These are phyloP conservation scores for Phrynocephalus forsythii DNA, from an alignment of 2,797 vertebrate genomes.

Conservation along the genomic window DNA sequence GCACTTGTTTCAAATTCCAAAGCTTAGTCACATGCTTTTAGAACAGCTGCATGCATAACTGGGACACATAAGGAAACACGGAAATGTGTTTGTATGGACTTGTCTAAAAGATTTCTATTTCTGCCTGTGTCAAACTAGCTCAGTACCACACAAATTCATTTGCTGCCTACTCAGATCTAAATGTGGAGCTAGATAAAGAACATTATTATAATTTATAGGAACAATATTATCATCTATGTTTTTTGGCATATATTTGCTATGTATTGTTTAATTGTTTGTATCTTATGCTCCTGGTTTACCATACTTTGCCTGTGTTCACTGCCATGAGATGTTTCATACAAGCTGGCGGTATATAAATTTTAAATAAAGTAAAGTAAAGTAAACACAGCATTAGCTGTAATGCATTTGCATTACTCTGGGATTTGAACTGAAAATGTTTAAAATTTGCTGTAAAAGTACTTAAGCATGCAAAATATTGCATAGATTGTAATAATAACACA, in stretches of 20 bases:
- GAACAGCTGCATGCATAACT: slow-evolving; percentile 26
- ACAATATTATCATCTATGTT: no score
- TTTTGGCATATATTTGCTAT: no score
- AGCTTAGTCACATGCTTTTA: neutral
- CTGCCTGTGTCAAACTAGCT: neutral
- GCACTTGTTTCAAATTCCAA: slow-evolving; percentile 14
- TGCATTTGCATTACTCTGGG: neutral
- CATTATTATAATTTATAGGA: neutral
- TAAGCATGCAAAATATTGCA: neutral
- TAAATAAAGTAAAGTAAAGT: no score
- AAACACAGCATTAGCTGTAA: no score
- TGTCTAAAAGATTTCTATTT: slow-evolving; percentile 5
- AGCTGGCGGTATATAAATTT: no score
- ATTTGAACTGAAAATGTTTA: neutral
- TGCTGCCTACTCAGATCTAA: neutral
- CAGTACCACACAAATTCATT: neutral
- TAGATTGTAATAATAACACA: neutral
- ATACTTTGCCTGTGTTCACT: no score
- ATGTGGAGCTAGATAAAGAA: neutral
- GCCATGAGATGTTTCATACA: no score
- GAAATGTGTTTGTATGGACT: slow-evolving; percentile 2
- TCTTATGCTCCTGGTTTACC: no score
- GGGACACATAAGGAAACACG: neutral
- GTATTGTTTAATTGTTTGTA: no score
- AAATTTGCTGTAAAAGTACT: neutral